Evolutionary conservation across 2,797 vertebrate genomes (phyloP).

Genomic region (Phaenicophaeus curvirostris): DNA sequence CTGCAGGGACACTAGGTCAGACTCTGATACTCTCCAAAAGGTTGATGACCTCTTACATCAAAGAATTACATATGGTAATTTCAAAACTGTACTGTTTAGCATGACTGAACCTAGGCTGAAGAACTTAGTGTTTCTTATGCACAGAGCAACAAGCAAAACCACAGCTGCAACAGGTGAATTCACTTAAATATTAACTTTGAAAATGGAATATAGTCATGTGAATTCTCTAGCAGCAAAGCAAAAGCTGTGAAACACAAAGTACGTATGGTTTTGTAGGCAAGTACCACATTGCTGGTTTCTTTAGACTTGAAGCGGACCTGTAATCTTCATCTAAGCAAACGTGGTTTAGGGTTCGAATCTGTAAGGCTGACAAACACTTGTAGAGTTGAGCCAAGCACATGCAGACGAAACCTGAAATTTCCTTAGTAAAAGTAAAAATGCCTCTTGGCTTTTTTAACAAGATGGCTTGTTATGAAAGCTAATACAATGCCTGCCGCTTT

Average conservation of each 20-base stretch:
- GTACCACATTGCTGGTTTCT: neutral
- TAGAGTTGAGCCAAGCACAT: too few species aligned
- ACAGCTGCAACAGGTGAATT: neutral
- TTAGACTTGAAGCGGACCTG: too few species aligned
- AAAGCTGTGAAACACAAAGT: rapidly evolving
- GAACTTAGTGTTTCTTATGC: neutral
- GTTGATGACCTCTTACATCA: neutral
- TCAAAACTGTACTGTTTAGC: neutral
- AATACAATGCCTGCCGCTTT: neutral
- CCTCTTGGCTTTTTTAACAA: neutral
- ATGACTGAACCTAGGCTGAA: neutral
- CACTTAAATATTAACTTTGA: neutral
- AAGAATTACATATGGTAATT: neutral
- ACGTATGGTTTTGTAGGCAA: rapidly evolving
- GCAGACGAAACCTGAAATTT: neutral
- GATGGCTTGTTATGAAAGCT: neutral
- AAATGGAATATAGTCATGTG: too few species aligned
- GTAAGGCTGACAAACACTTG: neutral
- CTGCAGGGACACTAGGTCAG: too few species aligned
- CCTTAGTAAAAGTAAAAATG: neutral
- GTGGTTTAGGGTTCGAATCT: neutral
- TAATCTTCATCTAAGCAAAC: neutral
- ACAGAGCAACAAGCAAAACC: neutral
- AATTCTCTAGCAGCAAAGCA: neutral
- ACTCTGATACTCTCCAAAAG: neutral